Evolutionary conservation across 2,797 vertebrate species (phyloP), one percentile per base, ranked within the genome.

Genomic region (Otus scops): DNA sequence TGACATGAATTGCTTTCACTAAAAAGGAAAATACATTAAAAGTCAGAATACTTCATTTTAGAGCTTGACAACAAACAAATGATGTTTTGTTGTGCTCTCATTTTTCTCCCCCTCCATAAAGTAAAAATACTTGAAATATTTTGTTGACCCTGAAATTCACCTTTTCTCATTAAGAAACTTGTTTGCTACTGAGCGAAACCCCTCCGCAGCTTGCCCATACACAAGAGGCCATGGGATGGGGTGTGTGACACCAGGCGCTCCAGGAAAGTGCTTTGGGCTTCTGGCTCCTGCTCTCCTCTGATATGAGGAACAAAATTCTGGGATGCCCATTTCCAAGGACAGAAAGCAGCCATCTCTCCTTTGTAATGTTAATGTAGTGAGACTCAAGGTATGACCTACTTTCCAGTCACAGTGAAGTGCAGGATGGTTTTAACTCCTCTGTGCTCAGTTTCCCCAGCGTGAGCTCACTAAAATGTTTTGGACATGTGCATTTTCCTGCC

Each of bases 311-410:
- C 7, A 15, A 15, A 48, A 34, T 28, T 19, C 50, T 7, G 11
- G 43, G 69, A 3, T 54, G 59, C 27, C 38, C 13, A 12, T 69
- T 67, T 61, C 78, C 47, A 19, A n/a, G 82, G 76, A 13, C 47
- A 61, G 64, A 18, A 26, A 64, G 60, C 78, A 83, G 60, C 63
- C 1, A 0, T n/a, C 59, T 56, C 82, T 75, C 69, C 85, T 90
- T 28, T 41, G 69, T 68, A 14, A 56, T 26, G 53, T 7, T n/a
- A 5, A 27, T 21, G 60, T 26, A 34, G 34, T 0, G 30, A 87
- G 88, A 54, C 93, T 86, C 71, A 17, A 88, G 94, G 93, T 89
- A 20, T 94, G 95, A 93, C 91, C 93, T 71, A 68, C 86, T 94
- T 96, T 71, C 74, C 23, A 79, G 56, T 70, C 56, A 68, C 43